Evolutionary conservation across 2,888 invertebrate genomes (phyloP).

Genomic region (Cosmia pyralina): DNA sequence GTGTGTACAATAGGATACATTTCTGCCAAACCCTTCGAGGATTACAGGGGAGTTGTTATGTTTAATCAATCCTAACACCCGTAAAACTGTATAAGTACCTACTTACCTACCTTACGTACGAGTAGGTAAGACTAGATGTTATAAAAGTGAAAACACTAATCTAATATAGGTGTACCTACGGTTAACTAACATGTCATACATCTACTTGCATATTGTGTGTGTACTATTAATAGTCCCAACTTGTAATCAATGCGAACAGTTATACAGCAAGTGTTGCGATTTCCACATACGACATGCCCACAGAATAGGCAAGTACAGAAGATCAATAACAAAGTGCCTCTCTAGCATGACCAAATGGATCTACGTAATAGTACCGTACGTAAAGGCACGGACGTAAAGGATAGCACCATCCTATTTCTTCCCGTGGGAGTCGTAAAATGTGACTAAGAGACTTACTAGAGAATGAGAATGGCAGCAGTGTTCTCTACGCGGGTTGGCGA

Average conservation of each 20-base stretch:
- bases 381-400: background rate
- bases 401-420: background rate
- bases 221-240: slow-evolving; percentile 49
- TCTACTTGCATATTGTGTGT: slow-evolving; percentile 20
- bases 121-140: background rate
- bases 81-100: background rate
- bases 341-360: background rate
- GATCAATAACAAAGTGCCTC: background rate
- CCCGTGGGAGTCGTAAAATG: background rate
- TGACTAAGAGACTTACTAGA: background rate
- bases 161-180: slow-evolving; percentile 2
- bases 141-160: slow-evolving; percentile 16
- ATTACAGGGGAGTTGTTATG: background rate
- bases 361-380: background rate
- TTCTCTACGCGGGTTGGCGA: too few relatives aligned
- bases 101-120: background rate
- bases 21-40: background rate
- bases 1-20: background rate
- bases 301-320: slow-evolving; percentile 9
- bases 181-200: slow-evolving; percentile 30
- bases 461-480: background rate
- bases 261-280: slow-evolving; percentile 39
- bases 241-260: slow-evolving; percentile 54
- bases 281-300: slow-evolving; percentile 28
- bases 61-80: background rate